A percentile compares a stretch with the other conserved stretches of the same genome.
Evolutionary conservation across 2,888 invertebrate species (phyloP).

Genomic region (Cataglyphis livida): DNA sequence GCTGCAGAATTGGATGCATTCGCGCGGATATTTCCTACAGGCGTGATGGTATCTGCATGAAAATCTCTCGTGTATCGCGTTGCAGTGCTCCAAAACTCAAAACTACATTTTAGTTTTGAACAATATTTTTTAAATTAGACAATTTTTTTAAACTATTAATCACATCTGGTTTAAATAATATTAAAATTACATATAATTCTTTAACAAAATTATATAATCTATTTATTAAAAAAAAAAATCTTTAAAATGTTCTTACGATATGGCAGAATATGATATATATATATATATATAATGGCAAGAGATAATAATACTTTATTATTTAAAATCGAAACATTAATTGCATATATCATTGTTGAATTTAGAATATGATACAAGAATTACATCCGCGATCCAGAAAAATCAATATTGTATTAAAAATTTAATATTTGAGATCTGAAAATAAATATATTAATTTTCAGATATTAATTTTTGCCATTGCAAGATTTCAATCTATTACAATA

Average conservation of each 20-base stretch:
- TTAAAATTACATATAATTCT: background rate
- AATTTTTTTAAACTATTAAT: background rate
- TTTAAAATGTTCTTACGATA: background rate
- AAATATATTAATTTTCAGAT: constrained; percentile 6
- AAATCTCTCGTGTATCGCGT: background rate
- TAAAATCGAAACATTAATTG: background rate
- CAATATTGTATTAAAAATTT: background rate
- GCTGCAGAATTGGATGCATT: constrained; percentile 1
- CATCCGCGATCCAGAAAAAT: background rate
- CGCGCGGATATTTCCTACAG: background rate
- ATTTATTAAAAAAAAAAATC: background rate
- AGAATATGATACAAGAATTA: background rate
- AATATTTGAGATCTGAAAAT: background rate
- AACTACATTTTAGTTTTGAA: background rate
- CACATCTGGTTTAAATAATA: background rate
- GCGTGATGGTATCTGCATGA: background rate
- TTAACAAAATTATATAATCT: background rate
- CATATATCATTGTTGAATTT: background rate
- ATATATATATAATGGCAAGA: background rate
- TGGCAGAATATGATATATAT: background rate
- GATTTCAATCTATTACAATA: background rate
- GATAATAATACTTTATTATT: background rate
- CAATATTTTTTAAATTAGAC: background rate
- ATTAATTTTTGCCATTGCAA: background rate
- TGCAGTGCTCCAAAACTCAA: background rate